Evolutionary conservation across 92 coral and sea anemone species (phyloP).

Genomic region (Palythoa grandiflora): DNA sequence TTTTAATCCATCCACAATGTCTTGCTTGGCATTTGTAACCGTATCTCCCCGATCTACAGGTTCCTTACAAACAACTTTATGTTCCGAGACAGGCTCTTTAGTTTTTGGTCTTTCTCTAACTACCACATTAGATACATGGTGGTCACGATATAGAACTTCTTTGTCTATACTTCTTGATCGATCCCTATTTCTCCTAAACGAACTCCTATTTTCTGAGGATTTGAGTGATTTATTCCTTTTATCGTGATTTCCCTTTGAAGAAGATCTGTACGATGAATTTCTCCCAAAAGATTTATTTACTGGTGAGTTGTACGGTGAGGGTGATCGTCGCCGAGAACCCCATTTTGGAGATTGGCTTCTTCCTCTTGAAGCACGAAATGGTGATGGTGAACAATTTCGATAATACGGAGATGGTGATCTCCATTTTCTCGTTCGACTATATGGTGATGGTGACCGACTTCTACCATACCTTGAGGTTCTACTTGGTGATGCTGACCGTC

Average conservation of each 20-base stretch:
- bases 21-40: conserved; percentile 48
- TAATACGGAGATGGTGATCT: conserved; percentile 89
- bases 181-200: conserved; percentile 8
- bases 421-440: conserved; percentile 61
- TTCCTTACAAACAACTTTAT: conserved; percentile 45
- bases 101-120: conserved; percentile 25
- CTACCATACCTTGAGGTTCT: conserved; percentile 66
- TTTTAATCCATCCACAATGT: conserved; percentile 69
- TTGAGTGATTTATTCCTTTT: conserved; percentile 62
- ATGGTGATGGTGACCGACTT: conserved; percentile 73
- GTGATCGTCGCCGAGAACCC: conserved; percentile 70
- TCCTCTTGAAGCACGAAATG: conserved; percentile 54
- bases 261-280: conserved; percentile 66
- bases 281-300: conserved; percentile 62
- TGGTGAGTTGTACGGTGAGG: conserved; percentile 69
- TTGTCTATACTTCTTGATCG: conserved; percentile 50
- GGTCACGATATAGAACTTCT: conserved; percentile 26
- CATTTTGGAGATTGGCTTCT: conserved; percentile 77
- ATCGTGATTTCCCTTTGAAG: conserved; percentile 62
- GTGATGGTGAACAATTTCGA: conserved; percentile 69
- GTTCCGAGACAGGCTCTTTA: conserved; percentile 37
- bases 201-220: conserved; percentile 51
- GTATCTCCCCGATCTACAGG: conserved; percentile 9
- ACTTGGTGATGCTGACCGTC: conserved; percentile 83
- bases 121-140: conserved; percentile 19